phyloP scores from a whole-genome alignment of 1,140 invertebrate species.

The Pantala flavescens region DNA sequence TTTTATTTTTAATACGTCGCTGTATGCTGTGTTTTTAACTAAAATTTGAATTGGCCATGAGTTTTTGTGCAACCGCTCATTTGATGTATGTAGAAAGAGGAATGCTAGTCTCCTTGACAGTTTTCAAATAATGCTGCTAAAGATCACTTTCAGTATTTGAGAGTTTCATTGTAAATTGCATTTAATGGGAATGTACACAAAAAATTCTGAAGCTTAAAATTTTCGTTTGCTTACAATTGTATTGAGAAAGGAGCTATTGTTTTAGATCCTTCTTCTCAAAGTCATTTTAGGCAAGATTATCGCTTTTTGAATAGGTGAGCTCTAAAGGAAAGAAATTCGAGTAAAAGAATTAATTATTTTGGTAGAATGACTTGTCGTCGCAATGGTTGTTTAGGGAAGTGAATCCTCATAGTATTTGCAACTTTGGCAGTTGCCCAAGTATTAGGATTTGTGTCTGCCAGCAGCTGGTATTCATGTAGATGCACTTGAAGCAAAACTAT shows the following conservation, averaged over 20 bases:
- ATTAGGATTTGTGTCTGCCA: slow-evolving; percentile 2
- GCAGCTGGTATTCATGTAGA: background rate
- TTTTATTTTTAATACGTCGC: no score
- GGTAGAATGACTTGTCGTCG: background rate
- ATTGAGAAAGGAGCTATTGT: no score
- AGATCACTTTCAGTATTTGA: no score
- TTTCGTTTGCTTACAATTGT: no score
- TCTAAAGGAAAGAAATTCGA: background rate
- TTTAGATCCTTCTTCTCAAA: background rate
- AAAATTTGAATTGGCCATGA: no score
- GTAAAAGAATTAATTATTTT: slow-evolving; percentile 1
- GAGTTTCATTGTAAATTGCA: background rate
- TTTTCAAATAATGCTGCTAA: no score
- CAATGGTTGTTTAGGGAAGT: background rate
- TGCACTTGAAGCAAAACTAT: background rate
- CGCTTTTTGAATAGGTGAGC: background rate
- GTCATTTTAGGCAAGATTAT: background rate
- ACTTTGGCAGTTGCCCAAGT: background rate
- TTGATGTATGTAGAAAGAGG: no score
- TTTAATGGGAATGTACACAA: background rate
- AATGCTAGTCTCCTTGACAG: no score
- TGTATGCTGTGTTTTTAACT: no score
- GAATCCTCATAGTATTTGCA: background rate
- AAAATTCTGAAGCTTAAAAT: background rate
- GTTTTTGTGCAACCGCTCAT: no score